These are phyloP conservation scores for Pangasius mekongensis DNA, from an alignment of 2,797 vertebrate species.

Conservation along the genomic window DNA sequence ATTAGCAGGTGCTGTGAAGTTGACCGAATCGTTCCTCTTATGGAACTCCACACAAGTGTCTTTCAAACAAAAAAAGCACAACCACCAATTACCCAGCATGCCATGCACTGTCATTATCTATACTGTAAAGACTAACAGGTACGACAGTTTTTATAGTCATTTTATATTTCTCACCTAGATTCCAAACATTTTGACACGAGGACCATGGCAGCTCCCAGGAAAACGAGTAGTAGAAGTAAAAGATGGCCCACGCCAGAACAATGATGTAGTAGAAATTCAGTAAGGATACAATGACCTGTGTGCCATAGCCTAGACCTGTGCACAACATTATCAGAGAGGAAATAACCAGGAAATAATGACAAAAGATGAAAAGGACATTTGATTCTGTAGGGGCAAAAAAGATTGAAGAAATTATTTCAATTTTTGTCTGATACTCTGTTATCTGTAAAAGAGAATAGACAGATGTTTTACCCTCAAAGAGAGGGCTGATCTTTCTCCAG, in stretches of 20 bases:
- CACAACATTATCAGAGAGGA: neutral
- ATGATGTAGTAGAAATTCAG: slow-evolving; percentile 91
- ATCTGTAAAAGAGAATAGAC: neutral
- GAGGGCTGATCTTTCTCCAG: slow-evolving; percentile 90
- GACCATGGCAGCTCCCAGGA: slow-evolving; percentile 90
- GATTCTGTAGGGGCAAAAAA: neutral
- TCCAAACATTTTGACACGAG: slow-evolving; percentile 90
- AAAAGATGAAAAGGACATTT: neutral
- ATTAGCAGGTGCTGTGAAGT: slow-evolving; percentile 71
- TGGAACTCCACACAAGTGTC: slow-evolving; percentile 86
- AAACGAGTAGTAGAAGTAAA: slow-evolving; percentile 90
- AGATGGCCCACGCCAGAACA: slow-evolving; percentile 91
- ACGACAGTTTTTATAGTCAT: neutral
- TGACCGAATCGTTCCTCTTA: slow-evolving; percentile 82
- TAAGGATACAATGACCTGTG: slow-evolving; percentile 86
- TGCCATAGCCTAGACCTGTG: slow-evolving; percentile 92
- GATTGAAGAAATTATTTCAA: neutral
- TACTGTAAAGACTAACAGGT: neutral
- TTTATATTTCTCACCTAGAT: slow-evolving; percentile 79
- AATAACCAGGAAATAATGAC: neutral
- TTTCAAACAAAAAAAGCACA: slow-evolving; percentile 50
- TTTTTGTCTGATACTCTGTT: neutral
- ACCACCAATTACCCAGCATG: neutral
- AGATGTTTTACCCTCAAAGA: slow-evolving; percentile 86
- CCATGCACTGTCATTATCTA: neutral